A percentile compares a stretch with the other conserved stretches of the same genome.
These are phyloP conservation scores for Hylyphantes graminicola DNA, from an alignment of 1,140 invertebrate species.

Conservation along the genomic window DNA sequence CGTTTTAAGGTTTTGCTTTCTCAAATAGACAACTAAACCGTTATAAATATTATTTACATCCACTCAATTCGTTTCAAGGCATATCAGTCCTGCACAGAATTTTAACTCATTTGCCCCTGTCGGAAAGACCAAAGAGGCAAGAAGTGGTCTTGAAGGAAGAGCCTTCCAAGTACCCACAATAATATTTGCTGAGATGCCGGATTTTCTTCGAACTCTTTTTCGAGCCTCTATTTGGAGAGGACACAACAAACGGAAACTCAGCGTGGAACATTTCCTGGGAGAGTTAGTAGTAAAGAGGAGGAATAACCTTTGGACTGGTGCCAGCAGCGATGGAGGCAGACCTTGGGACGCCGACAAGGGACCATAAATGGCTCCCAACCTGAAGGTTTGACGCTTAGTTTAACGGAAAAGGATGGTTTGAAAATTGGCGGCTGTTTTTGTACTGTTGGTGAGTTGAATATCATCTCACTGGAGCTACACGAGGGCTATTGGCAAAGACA, in stretches of 20 bases:
- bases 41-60: too few species aligned
- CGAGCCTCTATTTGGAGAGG: neutral
- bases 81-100: too few species aligned
- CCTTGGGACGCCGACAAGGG: slow-evolving; percentile 21
- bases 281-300: slow-evolving; percentile 31
- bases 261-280: slow-evolving; percentile 29
- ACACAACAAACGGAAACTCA: slow-evolving; percentile 21
- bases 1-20: too few species aligned
- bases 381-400: neutral
- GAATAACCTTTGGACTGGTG: slow-evolving; percentile 19
- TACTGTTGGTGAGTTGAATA: too few species aligned
- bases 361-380: slow-evolving; percentile 42
- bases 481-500: too few species aligned
- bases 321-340: slow-evolving; percentile 12
- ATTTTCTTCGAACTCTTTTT: neutral
- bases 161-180: neutral
- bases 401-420: too few species aligned
- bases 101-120: neutral
- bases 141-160: neutral
- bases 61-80: too few species aligned
- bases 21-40: too few species aligned
- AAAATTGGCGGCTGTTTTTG: too few species aligned
- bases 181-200: neutral
- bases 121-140: neutral
- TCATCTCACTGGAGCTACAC: too few species aligned